Conservation (phyloP, 2,797 vertebrate species). For the Artibeus lituratus region DNA sequence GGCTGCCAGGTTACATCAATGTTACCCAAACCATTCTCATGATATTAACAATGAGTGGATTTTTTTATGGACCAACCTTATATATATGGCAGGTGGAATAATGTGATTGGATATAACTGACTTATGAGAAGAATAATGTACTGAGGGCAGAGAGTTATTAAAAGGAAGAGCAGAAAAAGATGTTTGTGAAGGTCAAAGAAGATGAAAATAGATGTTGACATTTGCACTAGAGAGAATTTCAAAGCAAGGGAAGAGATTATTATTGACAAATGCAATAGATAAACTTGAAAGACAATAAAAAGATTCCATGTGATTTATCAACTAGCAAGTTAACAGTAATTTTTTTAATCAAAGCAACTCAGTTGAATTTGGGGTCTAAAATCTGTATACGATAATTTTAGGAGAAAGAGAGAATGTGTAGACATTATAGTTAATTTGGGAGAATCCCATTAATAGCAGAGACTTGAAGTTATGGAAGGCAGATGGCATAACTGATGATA, state of each 20-base stretch:
- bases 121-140: fast-evolving
- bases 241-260: neutral
- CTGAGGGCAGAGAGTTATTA: neutral
- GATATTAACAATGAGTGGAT: neutral
- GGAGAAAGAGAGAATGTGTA: neutral
- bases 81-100: neutral
- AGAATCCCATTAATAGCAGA: neutral
- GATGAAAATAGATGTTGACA: neutral
- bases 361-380: neutral
- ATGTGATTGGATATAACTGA: neutral
- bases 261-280: neutral
- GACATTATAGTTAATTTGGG: neutral
- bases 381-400: neutral
- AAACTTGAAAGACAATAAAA: neutral
- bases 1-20: neutral
- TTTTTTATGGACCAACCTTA: neutral
- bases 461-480: neutral
- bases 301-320: neutral
- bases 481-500: no score
- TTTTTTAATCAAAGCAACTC: neutral
- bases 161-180: neutral
- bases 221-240: neutral
- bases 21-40: neutral
- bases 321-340: neutral
- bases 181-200: neutral